These are phyloP conservation scores for Planococcus citri DNA, from an alignment of 1,140 invertebrate genomes.

Conservation along the genomic window DNA sequence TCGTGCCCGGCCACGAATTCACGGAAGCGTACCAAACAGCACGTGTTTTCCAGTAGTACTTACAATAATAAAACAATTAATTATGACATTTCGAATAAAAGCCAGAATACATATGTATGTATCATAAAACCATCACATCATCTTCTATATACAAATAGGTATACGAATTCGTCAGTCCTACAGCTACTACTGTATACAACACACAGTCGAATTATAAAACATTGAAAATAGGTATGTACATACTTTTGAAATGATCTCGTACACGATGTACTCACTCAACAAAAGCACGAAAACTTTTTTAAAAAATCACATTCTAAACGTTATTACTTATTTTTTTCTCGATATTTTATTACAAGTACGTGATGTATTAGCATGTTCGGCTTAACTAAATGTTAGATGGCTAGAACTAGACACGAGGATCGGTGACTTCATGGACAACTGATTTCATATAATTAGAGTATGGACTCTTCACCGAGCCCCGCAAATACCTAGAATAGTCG, in stretches of 20 bases:
- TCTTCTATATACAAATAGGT: too few species aligned
- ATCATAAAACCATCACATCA: too few species aligned
- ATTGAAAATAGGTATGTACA: too few species aligned
- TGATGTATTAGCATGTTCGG: background rate
- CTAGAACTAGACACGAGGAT: background rate
- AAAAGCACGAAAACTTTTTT: background rate
- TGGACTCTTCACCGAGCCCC: background rate
- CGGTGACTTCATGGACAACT: conserved; percentile 1
- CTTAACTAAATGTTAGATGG: background rate
- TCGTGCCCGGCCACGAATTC: background rate
- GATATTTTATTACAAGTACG: background rate
- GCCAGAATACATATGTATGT: too few species aligned
- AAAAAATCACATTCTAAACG: background rate
- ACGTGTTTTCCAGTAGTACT: background rate
- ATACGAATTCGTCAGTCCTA: too few species aligned
- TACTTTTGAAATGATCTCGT: background rate
- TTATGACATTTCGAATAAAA: too few species aligned
- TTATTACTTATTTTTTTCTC: too few species aligned
- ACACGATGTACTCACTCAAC: too few species aligned
- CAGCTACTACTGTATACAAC: too few species aligned
- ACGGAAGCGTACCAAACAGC: background rate
- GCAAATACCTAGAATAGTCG: background rate
- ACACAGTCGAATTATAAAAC: too few species aligned
- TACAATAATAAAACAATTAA: too few species aligned
- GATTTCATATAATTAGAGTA: conserved; percentile 8